Base-by-base conservation (phyloP, 2,113 vertebrate species). In the Caretta caretta region DNA sequence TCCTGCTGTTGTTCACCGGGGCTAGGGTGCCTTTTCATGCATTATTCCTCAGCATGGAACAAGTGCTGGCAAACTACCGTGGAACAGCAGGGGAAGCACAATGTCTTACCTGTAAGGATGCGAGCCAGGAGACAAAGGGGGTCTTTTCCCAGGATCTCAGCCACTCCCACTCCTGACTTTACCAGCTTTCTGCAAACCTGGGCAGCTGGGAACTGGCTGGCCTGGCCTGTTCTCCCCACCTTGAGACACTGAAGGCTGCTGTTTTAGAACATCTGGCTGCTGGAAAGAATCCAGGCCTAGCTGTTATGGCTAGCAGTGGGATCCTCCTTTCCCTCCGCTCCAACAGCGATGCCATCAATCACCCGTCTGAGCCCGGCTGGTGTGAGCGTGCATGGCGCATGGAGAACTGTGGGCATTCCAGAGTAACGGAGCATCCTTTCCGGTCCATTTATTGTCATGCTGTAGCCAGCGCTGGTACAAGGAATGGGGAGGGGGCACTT, bases 361-460 rank as follows among this genome's bases (percentile, higher is more conserved):
- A 88, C 79, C 51, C 35, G 13, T 49, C 91, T 8, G n/a, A 91
- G 93, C 84, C 90, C 50, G 65, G 89, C 90, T 96, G 95, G 92
- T 88, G 94, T 85, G 80, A 96, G 86, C 57, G 50, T 53, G 84
- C 93, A 80, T 1, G 51, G 50, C 51, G 72, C 54, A 51, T 53
- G 86, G 84, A 94, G 88, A 84, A 80, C 92, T 72, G 85, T 86
- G 93, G 90, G 95, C 97, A 97, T 97, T 97, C 96, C 97, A 96
- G 85, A 20, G 49, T 93, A 96, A 96, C 95, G 93, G 96, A 96
- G 94, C 94, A 95, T 96, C 96, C 92, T 93, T 92, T 56, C 89
- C 56, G 88, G 94, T 95, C 95, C 97, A 93, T 96, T 96, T 95
- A 95, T 96, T 95, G 94, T 92, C 95, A 94, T 38, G 93, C 82